Evolutionary conservation across 2,797 vertebrate species (phyloP), one percentile per base, ranked within the genome.

Genomic region (Momotus momota): DNA sequence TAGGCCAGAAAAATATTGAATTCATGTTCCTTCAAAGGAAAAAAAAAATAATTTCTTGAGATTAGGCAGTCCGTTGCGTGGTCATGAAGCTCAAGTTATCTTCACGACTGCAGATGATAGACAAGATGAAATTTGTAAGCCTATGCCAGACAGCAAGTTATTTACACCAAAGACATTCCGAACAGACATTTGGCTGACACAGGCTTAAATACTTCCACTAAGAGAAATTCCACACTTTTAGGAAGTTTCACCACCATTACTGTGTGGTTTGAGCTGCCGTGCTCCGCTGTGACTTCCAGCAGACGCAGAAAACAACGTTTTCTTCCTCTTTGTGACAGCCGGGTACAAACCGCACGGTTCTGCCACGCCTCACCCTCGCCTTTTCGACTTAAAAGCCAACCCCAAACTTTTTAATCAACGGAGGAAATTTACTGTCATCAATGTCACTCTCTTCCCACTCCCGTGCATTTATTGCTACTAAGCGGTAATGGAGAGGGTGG

Each of bases 401-500:
- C 4, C 57, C 51, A 18, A 83, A 43, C 40, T 46, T 69, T 60
- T 61, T 57, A 61, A 79, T 49, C 20, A 21, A 25, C 1, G 5
- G 21, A 12, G 18, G 5, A 41, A 49, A 64, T 55, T 55, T 8
- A 58, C 49, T 23, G 2, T 7, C 43, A 21, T 51, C 78, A 71
- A 23, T 6, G 10, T 45, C 60, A 8, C 54, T 40, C 16, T 46
- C 35, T 17, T 75, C 65, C 79, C 45, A 18, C n/a, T 52, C 45
- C 16, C 1, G 3, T 7, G 0, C 20, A 2, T 7, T 72, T 62
- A 31, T 29, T 26, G 49, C 5, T 29, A n/a, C 14, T 46, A 40
- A 46, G 26, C 8, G 1, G 26, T 0, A 2, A 43, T 14, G 25
- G 46, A 20, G 26, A 38, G 14, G 35, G 21, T 58, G 65, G 0